Percentiles rank a stretch among this genome's conserved stretches.
Evolutionary conservation across 2,113 vertebrate species (phyloP).

Genomic region (Cyrtonyx montezumae): DNA sequence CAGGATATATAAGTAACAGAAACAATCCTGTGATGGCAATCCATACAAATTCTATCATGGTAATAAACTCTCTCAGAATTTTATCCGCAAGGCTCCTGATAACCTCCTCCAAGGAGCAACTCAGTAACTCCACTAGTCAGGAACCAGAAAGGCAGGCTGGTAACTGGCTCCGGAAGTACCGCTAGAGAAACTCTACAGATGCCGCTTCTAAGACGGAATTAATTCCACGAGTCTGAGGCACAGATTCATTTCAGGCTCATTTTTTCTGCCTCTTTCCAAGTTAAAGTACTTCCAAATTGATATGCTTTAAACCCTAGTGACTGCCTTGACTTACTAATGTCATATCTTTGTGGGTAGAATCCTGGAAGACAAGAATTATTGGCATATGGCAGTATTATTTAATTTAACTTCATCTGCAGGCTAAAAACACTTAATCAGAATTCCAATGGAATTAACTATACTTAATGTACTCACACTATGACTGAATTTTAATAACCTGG

Average conservation of each 20-base stretch:
- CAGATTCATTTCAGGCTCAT: slow-evolving; percentile 41
- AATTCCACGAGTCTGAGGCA: slow-evolving; percentile 54
- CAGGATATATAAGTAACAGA: slow-evolving; percentile 60
- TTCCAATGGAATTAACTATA: slow-evolving; percentile 25
- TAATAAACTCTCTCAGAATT: slow-evolving; percentile 49
- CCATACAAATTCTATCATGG: slow-evolving; percentile 68
- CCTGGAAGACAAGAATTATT: slow-evolving; percentile 37
- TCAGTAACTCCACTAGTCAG: slow-evolving; percentile 32
- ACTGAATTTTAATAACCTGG: slow-evolving; percentile 36
- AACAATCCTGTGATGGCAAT: slow-evolving; percentile 48
- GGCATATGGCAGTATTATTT: slow-evolving; percentile 16
- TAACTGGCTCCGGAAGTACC: slow-evolving; percentile 24
- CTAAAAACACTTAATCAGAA: slow-evolving; percentile 53
- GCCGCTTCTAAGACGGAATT: slow-evolving; percentile 62
- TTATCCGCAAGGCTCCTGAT: slow-evolving; percentile 17
- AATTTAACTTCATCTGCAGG: slow-evolving; percentile 23
- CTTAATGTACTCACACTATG: background rate
- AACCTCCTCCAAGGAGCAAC: slow-evolving; percentile 33
- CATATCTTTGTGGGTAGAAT: slow-evolving; percentile 3
- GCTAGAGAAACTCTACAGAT: slow-evolving; percentile 54
- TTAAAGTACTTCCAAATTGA: slow-evolving; percentile 53
- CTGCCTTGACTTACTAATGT: slow-evolving; percentile 54
- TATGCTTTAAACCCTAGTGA: slow-evolving; percentile 18
- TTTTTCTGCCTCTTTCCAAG: slow-evolving; percentile 23
- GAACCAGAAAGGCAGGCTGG: background rate